Base-by-base conservation (phyloP, 2,888 invertebrate genomes). In the Pocota personata region DNA sequence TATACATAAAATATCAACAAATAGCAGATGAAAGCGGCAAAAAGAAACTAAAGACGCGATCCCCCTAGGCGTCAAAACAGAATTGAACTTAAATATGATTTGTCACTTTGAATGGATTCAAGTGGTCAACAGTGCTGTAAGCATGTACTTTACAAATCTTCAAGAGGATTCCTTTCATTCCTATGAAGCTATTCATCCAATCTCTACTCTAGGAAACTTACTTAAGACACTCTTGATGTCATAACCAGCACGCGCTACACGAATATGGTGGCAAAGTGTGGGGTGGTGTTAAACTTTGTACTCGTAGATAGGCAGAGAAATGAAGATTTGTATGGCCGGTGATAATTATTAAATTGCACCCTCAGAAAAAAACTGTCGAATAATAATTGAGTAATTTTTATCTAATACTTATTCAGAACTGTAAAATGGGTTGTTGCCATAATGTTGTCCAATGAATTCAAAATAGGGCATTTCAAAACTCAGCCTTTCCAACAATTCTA, bases 121-220 rank as follows among this genome's bases (percentile, higher is more conserved):
- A 55, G 32, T 32, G 16, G 55, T 50, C 55, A 55, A 55, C 32
- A 32, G 32, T 14, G 16, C 16, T 32, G 1, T 32, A 32, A 55
- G 55, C 30, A 32, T 30, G 3, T 55, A 55, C 55, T 55, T 7
- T 21, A 32, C 32, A 32, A 55, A 32, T 32, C 16, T 32, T 14
- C 14, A 32, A 55, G 55, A 5, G 16, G 32, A 55, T 55, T 32
- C 55, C 30, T 55, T 55, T 55, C 55, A 55, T 55, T 55, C 55
- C 32, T 32, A 32, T 55, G 8, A 10, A 30, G 27, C 14, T 52
- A 52, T 52, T 52, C 8, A 52, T n/a, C 52, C 27, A 30, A 2
- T 16, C 16, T 8, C 16, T 32, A 21, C 50, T 50, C 24, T n/a
- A 16, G 32, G 32, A 32, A 19, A 19, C 46, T 46, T 46, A 5